Base-by-base conservation (phyloP, 1,140 invertebrate genomes). In the Nephotettix cincticeps region DNA sequence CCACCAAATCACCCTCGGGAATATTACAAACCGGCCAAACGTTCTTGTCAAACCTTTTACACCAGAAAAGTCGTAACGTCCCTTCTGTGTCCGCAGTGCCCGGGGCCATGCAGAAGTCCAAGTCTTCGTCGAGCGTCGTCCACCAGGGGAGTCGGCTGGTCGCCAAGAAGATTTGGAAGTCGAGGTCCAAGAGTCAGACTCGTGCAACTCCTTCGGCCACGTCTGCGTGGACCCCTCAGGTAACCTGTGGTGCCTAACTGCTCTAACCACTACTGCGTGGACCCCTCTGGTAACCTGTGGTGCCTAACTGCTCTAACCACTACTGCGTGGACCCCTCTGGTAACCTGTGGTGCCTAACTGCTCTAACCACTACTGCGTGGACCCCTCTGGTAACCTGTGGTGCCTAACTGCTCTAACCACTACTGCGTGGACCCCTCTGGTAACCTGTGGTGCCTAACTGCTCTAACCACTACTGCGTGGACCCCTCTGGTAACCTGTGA, bases 51-150 rank as follows among this genome's bases (percentile, higher is more conserved):
- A 85, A 88, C 74, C 79, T 90, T 73, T 79, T 91, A 51, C 87
- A 89, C 74, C 56, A 85, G 81, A 74, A 73, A 68, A 68, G 68
- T 43, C 71, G 64, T 51, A 70, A 58, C 47, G 61, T 69, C 56
- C 28, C 40, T 69, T 69, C 72, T 74, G 71, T 73, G 45, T 43
- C 75, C 45, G 69, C 76, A 74, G 75, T 76, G 72, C 77, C 75
- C 76, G 84, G 84, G 83, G 87, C 86, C 76, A 93, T 94, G 92
- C 91, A 93, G 86, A 94, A 94, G 81, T 93, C 91, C 74, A 92
- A 93, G 78, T 93, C 91, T 9, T 91, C 91, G 70, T 92, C 91
- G 75, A 93, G 90, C 81, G 92, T 94, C 78, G 90, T 93, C 77
- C 91, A 93, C 76, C 86, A 87, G 76, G 85, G 86, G 19, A 86